Base-by-base conservation (phyloP, 2,113 vertebrate species). In the Pagrus major region DNA sequence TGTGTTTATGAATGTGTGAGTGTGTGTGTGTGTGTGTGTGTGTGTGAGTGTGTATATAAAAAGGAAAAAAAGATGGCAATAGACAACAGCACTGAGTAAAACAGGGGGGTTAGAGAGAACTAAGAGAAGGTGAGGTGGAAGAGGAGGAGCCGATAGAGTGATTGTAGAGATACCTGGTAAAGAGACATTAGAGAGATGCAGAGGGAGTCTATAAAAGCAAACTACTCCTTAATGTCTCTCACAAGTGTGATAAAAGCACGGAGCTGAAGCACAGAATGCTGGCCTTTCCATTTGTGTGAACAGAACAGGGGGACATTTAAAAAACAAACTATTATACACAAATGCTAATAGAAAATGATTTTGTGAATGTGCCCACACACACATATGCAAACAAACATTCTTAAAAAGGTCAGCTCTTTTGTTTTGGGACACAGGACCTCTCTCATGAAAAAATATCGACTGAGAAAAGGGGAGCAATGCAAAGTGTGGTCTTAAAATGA, bases 171-270 rank as follows among this genome's bases (percentile, higher is more conserved):
- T 86, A 87, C 76, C 80, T 85, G 88, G 78, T 85, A 85, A 90
- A 78, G 87, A 90, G 87, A 78, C 84, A 81, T 86, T 76, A 85
- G 84, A 81, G 89, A 86, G 88, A 91, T 73, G 83, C 69, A 76
- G 83, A 76, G 73, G 56, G 80, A 92, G 91, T 92, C 91, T 84
- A 91, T 93, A 92, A 93, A 93, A 86, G 75, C 84, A 88, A 93
- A 93, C 87, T 81, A 84, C 88, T 85, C 67, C 84, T 88, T 86
- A 89, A 93, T 90, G 90, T 78, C 89, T 76, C 91, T 92, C 88
- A 65, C 78, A 87, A 82, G 88, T 89, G 88, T 83, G 89, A 93
- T 92, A 93, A 93, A 94, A 85, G 84, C 73, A 74, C 68, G 71
- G 76, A 66, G 80, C 78, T 55, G 65, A 41, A 58, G 70, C 83